Base-by-base conservation (phyloP, 2,888 invertebrate species). In the Chaitophorus viminalis region DNA sequence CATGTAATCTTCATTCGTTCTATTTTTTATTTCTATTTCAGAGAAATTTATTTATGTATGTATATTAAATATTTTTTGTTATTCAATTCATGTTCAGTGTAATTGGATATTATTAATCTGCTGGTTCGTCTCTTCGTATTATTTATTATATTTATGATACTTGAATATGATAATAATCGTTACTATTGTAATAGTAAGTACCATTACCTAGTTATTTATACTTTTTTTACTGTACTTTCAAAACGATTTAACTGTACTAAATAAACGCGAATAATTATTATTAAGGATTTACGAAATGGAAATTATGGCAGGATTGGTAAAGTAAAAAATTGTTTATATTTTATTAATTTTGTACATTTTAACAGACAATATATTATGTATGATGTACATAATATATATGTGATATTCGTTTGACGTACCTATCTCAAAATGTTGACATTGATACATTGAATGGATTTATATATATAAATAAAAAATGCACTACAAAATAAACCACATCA, bases 381-480 rank as follows among this genome's bases (percentile, higher is more conserved):
- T 70, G 17, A 29, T 14, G 31, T 70, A n/a, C 29, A 31, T 2
- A 29, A 60, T n/a, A 25, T 65, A 3, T 14, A 9, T 29, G 70
- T 70, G 29, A 70, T 70, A 70, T 70, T 70, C n/a, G 31, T 70
- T 70, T 70, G 70, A 70, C n/a, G 68, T 29, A 17, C 70, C 17
- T 3, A 70, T 3, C 29, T 14, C 70, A 29, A 29, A 70, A 14
- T 3, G n/a, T 70, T 31, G 70, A 70, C 70, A 17, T 65, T 31
- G 70, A 70, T 17, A 17, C 25, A n/a, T 9, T 31, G 25, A 25
- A 60, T 25, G 3, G 70, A 70, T 46, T 46, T 46, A 46, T 2
- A 14, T 6, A 9, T 29, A 68, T 29, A 68, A 68, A 70, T 1
- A 68, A 68, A 31, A 29, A 70, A 29, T 4, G 14, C 17, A 14